phyloP scores from a whole-genome alignment of 2,113 vertebrate species.

The Ancistrus triradiatus region DNA sequence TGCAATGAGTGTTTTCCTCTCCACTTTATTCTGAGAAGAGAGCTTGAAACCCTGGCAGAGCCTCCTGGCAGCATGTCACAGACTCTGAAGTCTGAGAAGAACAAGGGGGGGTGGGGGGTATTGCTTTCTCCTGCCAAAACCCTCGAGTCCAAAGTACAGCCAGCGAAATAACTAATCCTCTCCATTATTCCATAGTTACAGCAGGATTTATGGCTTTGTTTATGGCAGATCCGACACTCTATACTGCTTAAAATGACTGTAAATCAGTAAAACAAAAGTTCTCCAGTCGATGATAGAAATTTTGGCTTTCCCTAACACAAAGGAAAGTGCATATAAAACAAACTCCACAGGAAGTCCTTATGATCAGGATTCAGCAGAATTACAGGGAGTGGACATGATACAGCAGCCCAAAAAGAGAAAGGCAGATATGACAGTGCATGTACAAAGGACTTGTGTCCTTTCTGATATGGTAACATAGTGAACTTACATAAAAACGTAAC shows the following conservation, averaged over 20 bases:
- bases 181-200: constrained; percentile 24
- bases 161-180: constrained; percentile 28
- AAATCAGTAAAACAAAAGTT: neutral
- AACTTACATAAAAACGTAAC: neutral
- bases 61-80: constrained; percentile 26
- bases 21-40: constrained; percentile 27
- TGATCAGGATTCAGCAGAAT: neutral
- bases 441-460: constrained; percentile 14
- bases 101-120: neutral
- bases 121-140: constrained; percentile 19
- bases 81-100: constrained; percentile 20
- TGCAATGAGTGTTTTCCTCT: constrained; percentile 5
- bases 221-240: constrained; percentile 11
- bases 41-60: constrained; percentile 23
- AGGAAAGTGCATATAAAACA: neutral
- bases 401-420: neutral
- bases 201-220: constrained; percentile 25
- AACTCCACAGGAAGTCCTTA: neutral
- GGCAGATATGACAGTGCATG: constrained; percentile 19
- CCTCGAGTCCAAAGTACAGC: constrained; percentile 37
- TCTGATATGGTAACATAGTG: constrained; percentile 2
- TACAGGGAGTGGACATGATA: neutral
- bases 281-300: neutral
- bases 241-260: neutral
- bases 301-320: neutral